These are phyloP conservation scores for Apamea anceps DNA, from an alignment of 2,888 invertebrate genomes.

Conservation along the genomic window DNA sequence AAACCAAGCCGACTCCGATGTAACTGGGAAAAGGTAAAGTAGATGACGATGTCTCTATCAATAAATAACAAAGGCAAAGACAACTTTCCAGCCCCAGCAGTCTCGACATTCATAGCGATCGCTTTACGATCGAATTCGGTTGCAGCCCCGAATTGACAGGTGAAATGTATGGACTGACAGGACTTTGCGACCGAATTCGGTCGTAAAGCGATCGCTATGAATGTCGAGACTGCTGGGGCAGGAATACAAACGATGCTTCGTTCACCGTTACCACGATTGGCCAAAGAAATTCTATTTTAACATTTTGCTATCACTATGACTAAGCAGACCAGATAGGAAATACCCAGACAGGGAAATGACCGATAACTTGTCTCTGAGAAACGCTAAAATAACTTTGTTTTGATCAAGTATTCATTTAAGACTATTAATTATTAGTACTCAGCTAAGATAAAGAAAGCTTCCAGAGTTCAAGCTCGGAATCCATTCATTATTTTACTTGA, in stretches of 20 bases:
- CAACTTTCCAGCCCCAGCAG: neutral
- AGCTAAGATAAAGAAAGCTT: slow-evolving; percentile 39
- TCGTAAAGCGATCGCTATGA: too few species aligned
- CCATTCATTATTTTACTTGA: slow-evolving; percentile 33
- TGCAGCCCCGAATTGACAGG: too few species aligned
- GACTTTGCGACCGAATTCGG: too few species aligned
- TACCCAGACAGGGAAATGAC: slow-evolving; percentile 32
- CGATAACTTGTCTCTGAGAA: slow-evolving; percentile 43
- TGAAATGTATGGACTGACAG: too few species aligned
- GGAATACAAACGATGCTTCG: neutral
- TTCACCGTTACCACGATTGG: neutral
- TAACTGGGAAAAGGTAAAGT: neutral
- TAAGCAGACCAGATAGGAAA: neutral
- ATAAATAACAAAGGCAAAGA: neutral
- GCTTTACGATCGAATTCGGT: too few species aligned
- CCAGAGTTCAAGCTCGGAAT: slow-evolving; percentile 17
- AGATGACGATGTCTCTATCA: neutral
- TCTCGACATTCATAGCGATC: too few species aligned
- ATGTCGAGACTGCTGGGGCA: too few species aligned
- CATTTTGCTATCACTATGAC: neutral
- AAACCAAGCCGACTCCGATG: neutral
- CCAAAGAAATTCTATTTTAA: neutral
- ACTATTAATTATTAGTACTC: slow-evolving; percentile 33
- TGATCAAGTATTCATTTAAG: slow-evolving; percentile 44
- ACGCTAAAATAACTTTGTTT: slow-evolving; percentile 31